Percentiles rank a stretch among this genome's conserved stretches.
phyloP scores from a whole-genome alignment of 2,797 vertebrate species.

The Pogoniulus pusillus region DNA sequence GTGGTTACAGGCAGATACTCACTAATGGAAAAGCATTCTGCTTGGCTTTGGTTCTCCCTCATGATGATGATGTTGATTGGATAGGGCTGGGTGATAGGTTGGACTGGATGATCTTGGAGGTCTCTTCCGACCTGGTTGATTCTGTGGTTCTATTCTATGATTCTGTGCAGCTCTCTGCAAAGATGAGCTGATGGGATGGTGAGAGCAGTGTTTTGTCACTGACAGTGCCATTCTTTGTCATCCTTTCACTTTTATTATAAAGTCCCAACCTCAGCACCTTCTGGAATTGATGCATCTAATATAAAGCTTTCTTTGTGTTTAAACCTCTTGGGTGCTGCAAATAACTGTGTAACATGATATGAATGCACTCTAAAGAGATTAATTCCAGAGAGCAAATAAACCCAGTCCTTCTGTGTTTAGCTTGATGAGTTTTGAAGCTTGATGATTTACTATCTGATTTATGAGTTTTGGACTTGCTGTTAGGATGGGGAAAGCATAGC shows the following conservation, averaged over 20 bases:
- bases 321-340: background rate
- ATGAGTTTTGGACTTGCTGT: background rate
- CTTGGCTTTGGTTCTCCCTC: background rate
- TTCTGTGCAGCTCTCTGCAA: background rate
- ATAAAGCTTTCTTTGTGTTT: background rate
- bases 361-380: background rate
- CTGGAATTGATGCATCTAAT: background rate
- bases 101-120: too few species aligned
- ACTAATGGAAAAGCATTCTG: background rate
- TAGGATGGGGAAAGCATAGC: background rate
- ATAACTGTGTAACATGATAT: background rate
- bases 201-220: background rate
- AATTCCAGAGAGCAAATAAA: conserved; percentile 7
- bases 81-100: too few species aligned
- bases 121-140: too few species aligned
- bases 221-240: background rate
- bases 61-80: background rate
- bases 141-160: too few species aligned
- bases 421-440: background rate
- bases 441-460: background rate
- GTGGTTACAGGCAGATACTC: background rate
- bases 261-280: background rate
- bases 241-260: background rate
- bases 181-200: background rate
- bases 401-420: background rate